Evolutionary conservation across 2,888 invertebrate genomes (phyloP), one percentile per base, ranked within the genome.

Genomic region (Melipona beecheii): DNA sequence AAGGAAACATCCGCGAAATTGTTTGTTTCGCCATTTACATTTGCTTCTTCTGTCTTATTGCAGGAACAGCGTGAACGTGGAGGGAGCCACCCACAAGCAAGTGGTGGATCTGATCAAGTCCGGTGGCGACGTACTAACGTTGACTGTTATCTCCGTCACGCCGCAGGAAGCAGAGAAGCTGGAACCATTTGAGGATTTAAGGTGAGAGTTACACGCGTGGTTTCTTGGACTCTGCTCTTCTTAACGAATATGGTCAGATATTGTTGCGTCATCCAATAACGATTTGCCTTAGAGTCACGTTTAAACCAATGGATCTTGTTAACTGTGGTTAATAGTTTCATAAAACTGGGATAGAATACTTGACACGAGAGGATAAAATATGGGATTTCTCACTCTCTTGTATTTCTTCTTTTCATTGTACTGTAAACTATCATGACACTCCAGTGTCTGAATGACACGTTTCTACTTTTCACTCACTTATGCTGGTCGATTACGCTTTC

Each of bases 101-200:
- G 99, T 99, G 86, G 99, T 99, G 66, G 99, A 99, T 95, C 96
- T 99, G 90, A 99, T 99, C 92, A 99, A 99, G 95, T 99, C 99
- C 21, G 99, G 99, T 4, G 99, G 99, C 27, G 99, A 99, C 95
- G 98, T 98, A 87, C 96, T 99, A 87, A 98, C 98, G 43, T 96
- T 99, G 78, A 99, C 99, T 83, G 99, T 99, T 86, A 98, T 99
- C 92, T 99, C 99, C 85, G 99, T 99, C 83, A 98, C 98, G 89
- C 97, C 97, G 89, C 97, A 98, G 96, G 98, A 98, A 95, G 95
- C 95, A 3, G 95, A 95, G 81, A 92, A 95, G 86, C 87, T 95
- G 77, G 95, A 95, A 82, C 95, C 95, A 4, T 94, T 93, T 79
- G 94, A 94, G 71, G 94, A 94, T 78, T 86, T 94, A 72, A 94